Evolutionary conservation across 2,888 invertebrate genomes (phyloP).

Genomic region (Aricia artaxerxes): DNA sequence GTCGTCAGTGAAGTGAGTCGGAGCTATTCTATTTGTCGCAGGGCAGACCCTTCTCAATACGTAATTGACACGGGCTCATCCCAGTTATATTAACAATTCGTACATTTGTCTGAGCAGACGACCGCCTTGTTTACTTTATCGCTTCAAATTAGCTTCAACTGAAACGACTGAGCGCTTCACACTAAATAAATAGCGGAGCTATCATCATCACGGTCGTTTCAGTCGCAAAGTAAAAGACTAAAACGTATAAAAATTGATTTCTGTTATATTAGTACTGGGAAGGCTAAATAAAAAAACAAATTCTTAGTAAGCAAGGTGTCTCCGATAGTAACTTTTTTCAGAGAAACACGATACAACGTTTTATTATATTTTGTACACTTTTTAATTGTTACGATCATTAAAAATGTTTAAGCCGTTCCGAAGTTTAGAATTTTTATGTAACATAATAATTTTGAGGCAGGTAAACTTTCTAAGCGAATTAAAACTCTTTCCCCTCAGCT

Average conservation of each 20-base stretch:
- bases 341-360: not conserved
- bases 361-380: not conserved
- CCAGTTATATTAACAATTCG: constrained; percentile 71
- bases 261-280: not conserved
- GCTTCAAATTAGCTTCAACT: constrained; percentile 25
- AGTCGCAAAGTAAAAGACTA: not conserved
- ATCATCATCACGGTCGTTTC: not conserved
- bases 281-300: not conserved
- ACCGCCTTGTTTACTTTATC: constrained; percentile 42
- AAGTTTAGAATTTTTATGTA: constrained; percentile 27
- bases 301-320: not conserved
- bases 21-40: constrained; percentile 73
- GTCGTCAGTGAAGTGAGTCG: constrained; percentile 40
- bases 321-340: not conserved
- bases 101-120: constrained; percentile 50
- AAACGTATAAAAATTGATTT: not conserved
- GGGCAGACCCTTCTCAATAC: constrained; percentile 71
- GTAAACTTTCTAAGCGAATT: constrained; percentile 33
- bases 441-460: constrained; percentile 31
- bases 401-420: not conserved
- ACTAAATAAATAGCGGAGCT: constrained; percentile 20
- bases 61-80: constrained; percentile 77
- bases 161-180: constrained; percentile 35
- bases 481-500: constrained; percentile 34
- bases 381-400: constrained; percentile 18